These are phyloP conservation scores for Cochlearius cochlearius DNA, from an alignment of 2,113 vertebrate genomes.

Conservation along the genomic window DNA sequence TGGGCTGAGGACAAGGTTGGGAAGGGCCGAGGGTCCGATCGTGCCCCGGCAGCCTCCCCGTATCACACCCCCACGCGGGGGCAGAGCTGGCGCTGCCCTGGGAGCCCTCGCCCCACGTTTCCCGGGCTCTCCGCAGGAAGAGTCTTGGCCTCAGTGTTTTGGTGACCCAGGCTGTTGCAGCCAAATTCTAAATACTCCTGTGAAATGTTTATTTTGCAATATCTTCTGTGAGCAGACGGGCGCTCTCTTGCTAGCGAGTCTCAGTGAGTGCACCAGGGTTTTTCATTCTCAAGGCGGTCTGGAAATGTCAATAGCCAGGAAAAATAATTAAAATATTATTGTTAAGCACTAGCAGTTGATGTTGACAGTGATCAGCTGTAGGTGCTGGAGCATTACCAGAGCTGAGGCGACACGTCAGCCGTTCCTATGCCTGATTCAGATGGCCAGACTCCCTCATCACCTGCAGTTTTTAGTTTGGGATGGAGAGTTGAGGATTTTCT, in stretches of 20 bases:
- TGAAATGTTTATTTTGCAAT: constrained; percentile 43
- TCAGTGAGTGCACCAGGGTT: rapidly evolving
- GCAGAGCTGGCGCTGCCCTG: background rate
- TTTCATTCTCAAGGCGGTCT: background rate
- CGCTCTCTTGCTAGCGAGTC: background rate
- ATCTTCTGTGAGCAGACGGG: background rate
- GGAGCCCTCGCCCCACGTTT: background rate
- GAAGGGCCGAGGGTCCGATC: background rate
- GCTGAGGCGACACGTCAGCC: background rate
- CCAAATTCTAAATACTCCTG: constrained; percentile 6
- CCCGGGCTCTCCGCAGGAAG: background rate
- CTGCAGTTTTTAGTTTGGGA: background rate
- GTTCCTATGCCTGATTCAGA: background rate
- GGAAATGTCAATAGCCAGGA: background rate
- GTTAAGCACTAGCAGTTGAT: background rate
- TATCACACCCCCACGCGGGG: background rate
- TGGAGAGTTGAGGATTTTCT: background rate
- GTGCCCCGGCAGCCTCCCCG: background rate
- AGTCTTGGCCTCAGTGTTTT: background rate
- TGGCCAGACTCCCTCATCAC: background rate
- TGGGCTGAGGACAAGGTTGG: background rate
- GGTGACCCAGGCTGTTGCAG: constrained; percentile 28
- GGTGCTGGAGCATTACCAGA: background rate
- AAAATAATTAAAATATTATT: background rate
- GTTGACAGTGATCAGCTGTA: background rate